Evolutionary conservation across 2,797 vertebrate species (phyloP), one percentile per base, ranked within the genome.

Genomic region (Nasua narica): DNA sequence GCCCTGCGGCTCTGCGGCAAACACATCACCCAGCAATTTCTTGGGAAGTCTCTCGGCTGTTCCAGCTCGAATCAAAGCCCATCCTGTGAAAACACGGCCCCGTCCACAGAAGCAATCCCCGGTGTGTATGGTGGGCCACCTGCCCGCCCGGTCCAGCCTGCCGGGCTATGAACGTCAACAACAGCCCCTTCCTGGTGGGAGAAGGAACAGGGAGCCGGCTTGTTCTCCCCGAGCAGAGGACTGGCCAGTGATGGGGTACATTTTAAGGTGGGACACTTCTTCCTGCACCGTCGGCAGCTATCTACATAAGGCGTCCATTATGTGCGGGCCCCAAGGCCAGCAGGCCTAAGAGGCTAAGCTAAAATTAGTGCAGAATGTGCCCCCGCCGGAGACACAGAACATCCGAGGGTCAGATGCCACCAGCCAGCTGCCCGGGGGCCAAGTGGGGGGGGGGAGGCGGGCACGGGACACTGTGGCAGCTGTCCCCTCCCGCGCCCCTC

Each of bases 301-400:
- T 82, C 96, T 98, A 97, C 98, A 98, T 98, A 95, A 98, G 97
- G 97, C 85, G 37, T 98, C 98, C 98, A 98, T 96, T 98, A 97
- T 97, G 96, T 91, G 87, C 50, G 40, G 93, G 96, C 92, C 97
- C 96, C 95, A 95, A 50, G 96, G 97, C 90, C 69, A 97, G 4
- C 13, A 62, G 54, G 97, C 96, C 98, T 91, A 32, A 95, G 97
- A 94, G 92, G 96, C 88, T 90, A 96, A 96, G 95, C 97, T 98
- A 98, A 98, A 98, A 98, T 98, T 98, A 98, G 97, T 29, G 15
- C 23, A 8, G 87, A 97, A 96, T 58, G 74, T 81, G 65, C 69
- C 67, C 74, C 89, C 70, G 52, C 92, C 84, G 90, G 96, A 93
- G 89, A 95, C 70, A 67, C 40, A 70, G 95, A 95, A 85, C 84